Base-by-base conservation (phyloP, 2,113 vertebrate species). In the Bos javanicus region DNA sequence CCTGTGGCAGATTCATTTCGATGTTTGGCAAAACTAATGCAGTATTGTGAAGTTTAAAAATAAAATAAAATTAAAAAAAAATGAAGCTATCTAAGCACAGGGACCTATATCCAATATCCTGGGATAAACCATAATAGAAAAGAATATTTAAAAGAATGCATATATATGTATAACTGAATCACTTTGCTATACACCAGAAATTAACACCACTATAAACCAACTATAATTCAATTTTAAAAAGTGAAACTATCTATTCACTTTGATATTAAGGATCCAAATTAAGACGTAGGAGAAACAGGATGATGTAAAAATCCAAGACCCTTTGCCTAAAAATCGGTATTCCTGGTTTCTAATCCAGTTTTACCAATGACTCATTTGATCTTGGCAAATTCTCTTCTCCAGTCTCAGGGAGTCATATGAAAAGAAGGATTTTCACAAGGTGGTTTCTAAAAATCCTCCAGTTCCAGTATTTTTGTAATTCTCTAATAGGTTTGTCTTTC, bases 291-390 rank as follows among this genome's bases (percentile, higher is more conserved):
- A 36, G 50, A 91, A 90, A 54, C 4, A 81, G 23, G 36, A 90
- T 71, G 71, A 28, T 91, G 16, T 54, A 52, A 93, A 92, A 95
- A 59, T 76, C 54, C 5, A 60, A 60, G 21, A 92, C 19, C 17
- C n/a, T 15, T 88, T 88, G 82, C 54, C 30, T 90, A 64, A 94
- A 83, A 90, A 81, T 90, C 13, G n/a, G 23, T 36, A 95, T 59
- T 46, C 43, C 14, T 48, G 33, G 33, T 90, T 91, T 97, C 76
- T 95, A 87, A 67, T 59, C 33, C 46, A 33, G 33, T 92, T 95
- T 98, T 87, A 36, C 60, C 56, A 87, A 74, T 57, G 59, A 94
- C 28, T 93, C 23, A 78, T 87, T 85, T 92, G 23, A 90, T 92
- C 57, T 46, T 76, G 15, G 62, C 10, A 74, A 84, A 81, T 92